phyloP scores from a whole-genome alignment of 2,888 invertebrate genomes.

The Phalangium opilio region DNA sequence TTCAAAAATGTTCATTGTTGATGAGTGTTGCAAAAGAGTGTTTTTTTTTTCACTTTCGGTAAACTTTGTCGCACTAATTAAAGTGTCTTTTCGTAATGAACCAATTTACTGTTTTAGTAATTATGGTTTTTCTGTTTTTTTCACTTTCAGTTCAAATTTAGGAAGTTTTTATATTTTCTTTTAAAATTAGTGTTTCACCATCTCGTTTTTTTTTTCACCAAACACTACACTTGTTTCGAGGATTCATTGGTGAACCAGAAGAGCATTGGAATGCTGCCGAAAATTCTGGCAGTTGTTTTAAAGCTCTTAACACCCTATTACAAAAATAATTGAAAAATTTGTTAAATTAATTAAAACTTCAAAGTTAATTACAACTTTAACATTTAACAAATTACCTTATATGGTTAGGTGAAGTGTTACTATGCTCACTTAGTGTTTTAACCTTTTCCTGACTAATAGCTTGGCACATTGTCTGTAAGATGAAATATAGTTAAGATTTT shows the following conservation, averaged over 20 bases:
- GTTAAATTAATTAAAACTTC: too few relatives aligned
- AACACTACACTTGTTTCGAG: constrained; percentile 67
- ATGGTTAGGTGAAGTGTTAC: constrained; percentile 11
- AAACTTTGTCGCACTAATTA: too few relatives aligned
- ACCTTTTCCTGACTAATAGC: constrained; percentile 12
- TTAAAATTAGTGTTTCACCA: too few relatives aligned
- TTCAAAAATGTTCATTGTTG: too few relatives aligned
- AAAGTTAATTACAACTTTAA: too few relatives aligned
- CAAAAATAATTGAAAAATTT: not conserved
- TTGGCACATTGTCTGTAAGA: constrained; percentile 17
- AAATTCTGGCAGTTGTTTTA: constrained; percentile 23
- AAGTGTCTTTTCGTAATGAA: too few relatives aligned
- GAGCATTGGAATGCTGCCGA: constrained; percentile 73
- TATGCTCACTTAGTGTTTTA: constrained; percentile 5
- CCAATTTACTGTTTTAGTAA: too few relatives aligned
- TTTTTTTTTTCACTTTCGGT: too few relatives aligned
- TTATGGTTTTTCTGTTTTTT: too few relatives aligned
- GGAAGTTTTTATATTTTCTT: too few relatives aligned
- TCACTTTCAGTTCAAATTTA: too few relatives aligned
- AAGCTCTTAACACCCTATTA: constrained; percentile 12
- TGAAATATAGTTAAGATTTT: not conserved
- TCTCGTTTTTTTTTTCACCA: constrained; percentile 43
- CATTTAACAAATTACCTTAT: constrained; percentile 7
- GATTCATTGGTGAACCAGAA: constrained; percentile 73
- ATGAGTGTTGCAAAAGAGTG: too few relatives aligned